These are phyloP conservation scores for Hydropotes inermis DNA, from an alignment of 2,113 vertebrate species.

Conservation along the genomic window DNA sequence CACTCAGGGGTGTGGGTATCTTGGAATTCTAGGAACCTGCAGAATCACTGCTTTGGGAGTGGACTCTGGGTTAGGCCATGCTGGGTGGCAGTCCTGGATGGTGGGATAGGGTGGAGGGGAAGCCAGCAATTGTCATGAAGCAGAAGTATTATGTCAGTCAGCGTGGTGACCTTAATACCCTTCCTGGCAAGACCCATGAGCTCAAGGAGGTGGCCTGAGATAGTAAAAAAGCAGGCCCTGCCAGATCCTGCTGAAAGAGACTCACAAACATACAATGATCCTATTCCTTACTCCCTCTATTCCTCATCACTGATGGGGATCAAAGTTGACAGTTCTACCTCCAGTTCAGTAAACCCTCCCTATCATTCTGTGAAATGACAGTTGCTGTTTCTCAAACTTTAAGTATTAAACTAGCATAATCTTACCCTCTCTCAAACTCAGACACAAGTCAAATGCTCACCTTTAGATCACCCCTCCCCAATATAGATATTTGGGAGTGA, in stretches of 20 bases:
- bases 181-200: neutral
- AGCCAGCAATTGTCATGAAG: neutral
- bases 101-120: neutral
- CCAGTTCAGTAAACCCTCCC: neutral
- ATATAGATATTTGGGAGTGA: neutral
- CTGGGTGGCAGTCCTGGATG: neutral
- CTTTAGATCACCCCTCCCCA: neutral
- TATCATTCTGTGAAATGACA: neutral
- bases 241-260: neutral
- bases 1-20: neutral
- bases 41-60: neutral
- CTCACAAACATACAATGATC: neutral
- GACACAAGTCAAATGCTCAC: neutral
- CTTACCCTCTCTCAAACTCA: neutral
- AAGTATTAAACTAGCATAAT: neutral
- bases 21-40: neutral
- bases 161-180: neutral
- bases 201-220: neutral
- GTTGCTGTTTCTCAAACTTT: neutral
- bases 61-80: neutral
- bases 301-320: neutral
- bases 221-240: neutral
- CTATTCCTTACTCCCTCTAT: neutral
- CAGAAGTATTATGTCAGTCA: neutral
- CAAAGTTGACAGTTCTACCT: neutral